phyloP scores from a whole-genome alignment of 1,140 invertebrate genomes.

The Helicoverpa zea region DNA sequence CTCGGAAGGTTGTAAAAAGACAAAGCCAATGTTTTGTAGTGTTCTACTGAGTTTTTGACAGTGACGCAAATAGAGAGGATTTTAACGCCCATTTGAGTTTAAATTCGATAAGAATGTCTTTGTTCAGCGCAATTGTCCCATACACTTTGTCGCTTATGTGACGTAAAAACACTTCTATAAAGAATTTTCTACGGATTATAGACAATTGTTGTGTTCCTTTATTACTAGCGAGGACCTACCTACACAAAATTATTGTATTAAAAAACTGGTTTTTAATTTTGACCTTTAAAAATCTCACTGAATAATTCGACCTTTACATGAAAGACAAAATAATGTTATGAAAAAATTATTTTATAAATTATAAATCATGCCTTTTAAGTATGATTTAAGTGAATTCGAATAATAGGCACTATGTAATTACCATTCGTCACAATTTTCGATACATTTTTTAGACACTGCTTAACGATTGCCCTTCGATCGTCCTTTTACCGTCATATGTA shows the following conservation, averaged over 20 bases:
- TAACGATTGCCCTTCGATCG: conserved; percentile 15
- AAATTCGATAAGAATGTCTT: conserved; percentile 10
- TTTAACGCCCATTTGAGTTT: conserved; percentile 26
- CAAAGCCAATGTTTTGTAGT: conserved; percentile 52
- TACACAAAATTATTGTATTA: neutral
- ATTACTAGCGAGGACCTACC: too few species aligned
- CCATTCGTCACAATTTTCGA: too few species aligned
- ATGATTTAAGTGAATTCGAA: neutral
- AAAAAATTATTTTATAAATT: conserved; percentile 9
- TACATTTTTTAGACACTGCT: neutral
- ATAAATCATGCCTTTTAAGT: conserved; percentile 1
- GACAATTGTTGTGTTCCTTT: neutral
- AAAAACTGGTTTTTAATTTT: neutral
- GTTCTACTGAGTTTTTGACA: conserved; percentile 52
- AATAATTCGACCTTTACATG: conserved; percentile 1
- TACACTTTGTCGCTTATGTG: conserved; percentile 2
- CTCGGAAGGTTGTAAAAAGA: conserved; percentile 71
- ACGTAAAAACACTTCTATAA: neutral
- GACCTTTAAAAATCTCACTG: neutral
- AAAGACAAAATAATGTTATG: neutral
- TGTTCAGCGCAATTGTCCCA: neutral
- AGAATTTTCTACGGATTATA: conserved; percentile 14
- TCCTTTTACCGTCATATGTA: conserved; percentile 19
- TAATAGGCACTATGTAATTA: conserved; percentile 11
- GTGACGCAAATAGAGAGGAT: conserved; percentile 49